Conservation (phyloP, 2,888 invertebrate genomes). For the Biston betularia region DNA sequence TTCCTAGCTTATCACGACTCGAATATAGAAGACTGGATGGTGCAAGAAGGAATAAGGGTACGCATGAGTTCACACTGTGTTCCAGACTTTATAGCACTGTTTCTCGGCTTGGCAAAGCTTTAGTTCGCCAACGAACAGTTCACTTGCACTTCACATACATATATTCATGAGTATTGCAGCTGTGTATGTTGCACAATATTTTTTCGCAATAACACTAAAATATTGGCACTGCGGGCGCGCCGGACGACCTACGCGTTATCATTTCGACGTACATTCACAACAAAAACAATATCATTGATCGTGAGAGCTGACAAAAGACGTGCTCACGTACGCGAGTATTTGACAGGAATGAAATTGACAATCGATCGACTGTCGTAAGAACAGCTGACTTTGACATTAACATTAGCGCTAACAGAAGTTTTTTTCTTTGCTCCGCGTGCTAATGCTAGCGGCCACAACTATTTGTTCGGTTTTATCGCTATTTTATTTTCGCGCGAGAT, state of each 20-base stretch:
- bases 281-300: slow-evolving; percentile 81
- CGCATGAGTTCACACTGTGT: slow-evolving; percentile 67
- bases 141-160: slow-evolving; percentile 23
- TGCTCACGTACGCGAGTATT: slow-evolving; percentile 41
- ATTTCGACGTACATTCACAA: slow-evolving; percentile 64
- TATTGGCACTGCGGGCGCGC: slow-evolving; percentile 50
- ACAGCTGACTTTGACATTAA: slow-evolving; percentile 12
- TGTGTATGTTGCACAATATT: slow-evolving; percentile 56
- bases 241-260: slow-evolving; percentile 53
- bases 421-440: neutral
- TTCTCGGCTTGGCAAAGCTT: slow-evolving; percentile 57
- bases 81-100: slow-evolving; percentile 58
- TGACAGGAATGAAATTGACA: slow-evolving; percentile 40
- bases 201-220: slow-evolving; percentile 56
- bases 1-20: slow-evolving; percentile 55
- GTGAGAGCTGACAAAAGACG: slow-evolving; percentile 47
- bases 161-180: slow-evolving; percentile 38
- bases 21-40: slow-evolving; percentile 55
- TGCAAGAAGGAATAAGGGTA: slow-evolving; percentile 49
- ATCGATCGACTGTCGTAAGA: slow-evolving; percentile 8
- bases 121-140: slow-evolving; percentile 55
- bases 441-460: neutral
- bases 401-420: slow-evolving; percentile 1
- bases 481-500: neutral
- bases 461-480: neutral